Base-by-base conservation (phyloP, 92 coral and sea anemone genomes). In the Porites divaricata region DNA sequence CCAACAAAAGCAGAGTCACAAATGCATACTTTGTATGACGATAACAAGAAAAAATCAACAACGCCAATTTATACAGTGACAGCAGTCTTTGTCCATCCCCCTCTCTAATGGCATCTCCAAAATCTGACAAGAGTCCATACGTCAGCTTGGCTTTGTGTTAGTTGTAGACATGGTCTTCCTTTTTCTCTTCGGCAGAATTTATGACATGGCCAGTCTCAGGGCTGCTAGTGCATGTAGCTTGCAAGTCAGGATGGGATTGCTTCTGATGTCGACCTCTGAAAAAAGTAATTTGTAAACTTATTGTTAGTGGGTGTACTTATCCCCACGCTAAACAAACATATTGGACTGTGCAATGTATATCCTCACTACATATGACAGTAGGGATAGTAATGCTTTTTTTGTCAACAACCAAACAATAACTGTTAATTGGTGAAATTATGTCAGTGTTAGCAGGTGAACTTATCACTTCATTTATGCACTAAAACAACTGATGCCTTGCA, bases 141-240 rank as follows among this genome's bases (percentile, higher is more conserved):
- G 78, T 66, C 17, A 88, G 72, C 67, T 88, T 88, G 52, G 89
- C 80, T 64, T 65, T 79, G 67, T 85, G 92, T 69, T 89, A 89
- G 72, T 89, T 89, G 77, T 24, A 85, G 20, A 75, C 10, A 16
- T 71, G 83, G 76, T 89, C 92, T 26, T 74, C 76, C 66, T 75
- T 70, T 21, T 53, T 15, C 25, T 8, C 67, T 14, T 59, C 4
- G 17, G 20, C 73, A 51, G 21, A 59, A 49, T 66, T 58, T 17
- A 11, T 52, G 41, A 52, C 63, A 26, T 70, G 66, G 35, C 56
- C 81, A 61, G 65, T 17, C 16, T 68, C 50, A 11, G 15, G 2
- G 26, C 20, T 68, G 17, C n/a, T 25, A 13, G 52, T 68, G 17
- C 9, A 10, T 68, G 70, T 51, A 57, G 68, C 67, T 19, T 65